phyloP scores from a whole-genome alignment of 2,113 vertebrate genomes.

The Xerus inauris region DNA sequence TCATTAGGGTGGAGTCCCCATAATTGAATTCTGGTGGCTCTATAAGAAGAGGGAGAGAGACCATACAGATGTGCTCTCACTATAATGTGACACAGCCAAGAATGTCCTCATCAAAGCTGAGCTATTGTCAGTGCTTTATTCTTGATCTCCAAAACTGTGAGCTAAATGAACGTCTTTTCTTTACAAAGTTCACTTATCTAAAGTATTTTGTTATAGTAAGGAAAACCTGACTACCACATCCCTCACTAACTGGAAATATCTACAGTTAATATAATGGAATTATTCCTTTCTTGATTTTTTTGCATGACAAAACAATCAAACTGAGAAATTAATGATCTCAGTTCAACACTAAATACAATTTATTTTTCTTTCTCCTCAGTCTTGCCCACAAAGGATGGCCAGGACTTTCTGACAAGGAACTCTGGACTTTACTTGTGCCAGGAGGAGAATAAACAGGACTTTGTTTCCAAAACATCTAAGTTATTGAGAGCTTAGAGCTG shows the following conservation, averaged over 20 bases:
- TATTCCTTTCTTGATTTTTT: background rate
- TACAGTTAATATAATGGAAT: background rate
- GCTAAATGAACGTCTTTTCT: background rate
- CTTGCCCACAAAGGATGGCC: background rate
- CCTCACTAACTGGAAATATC: background rate
- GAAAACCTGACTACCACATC: background rate
- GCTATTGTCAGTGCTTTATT: background rate
- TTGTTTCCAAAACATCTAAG: background rate
- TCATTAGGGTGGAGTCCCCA: background rate
- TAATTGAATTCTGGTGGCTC: background rate
- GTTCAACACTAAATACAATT: slow-evolving; percentile 12
- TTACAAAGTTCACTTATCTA: background rate
- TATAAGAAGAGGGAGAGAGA: background rate
- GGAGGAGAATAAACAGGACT: slow-evolving; percentile 1
- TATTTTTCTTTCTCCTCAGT: slow-evolving; percentile 19
- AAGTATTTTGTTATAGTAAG: background rate
- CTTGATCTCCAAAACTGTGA: background rate
- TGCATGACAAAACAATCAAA: background rate
- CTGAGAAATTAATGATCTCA: slow-evolving; percentile 6
- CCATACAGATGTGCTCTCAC: background rate
- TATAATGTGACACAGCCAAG: background rate
- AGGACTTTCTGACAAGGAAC: background rate
- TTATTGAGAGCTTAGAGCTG: background rate
- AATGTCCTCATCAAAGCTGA: background rate
- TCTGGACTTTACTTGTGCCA: background rate